Conservation (phyloP, 2,113 vertebrate genomes). For the Elachura formosa region DNA sequence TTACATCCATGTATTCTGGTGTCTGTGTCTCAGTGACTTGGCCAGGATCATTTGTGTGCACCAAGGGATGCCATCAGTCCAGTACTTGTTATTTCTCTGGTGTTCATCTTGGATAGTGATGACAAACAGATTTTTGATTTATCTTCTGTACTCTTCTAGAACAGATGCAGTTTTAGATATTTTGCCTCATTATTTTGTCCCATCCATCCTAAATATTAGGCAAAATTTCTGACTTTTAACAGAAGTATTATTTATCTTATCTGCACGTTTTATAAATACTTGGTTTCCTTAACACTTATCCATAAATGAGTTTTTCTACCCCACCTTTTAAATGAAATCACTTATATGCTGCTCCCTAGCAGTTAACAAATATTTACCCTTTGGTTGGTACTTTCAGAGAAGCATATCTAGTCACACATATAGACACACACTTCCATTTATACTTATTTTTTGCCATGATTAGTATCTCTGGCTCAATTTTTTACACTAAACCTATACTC, state of each 20-base stretch:
- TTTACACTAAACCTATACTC: background rate
- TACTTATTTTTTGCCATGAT: background rate
- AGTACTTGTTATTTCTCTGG: background rate
- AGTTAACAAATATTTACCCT: background rate
- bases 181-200: background rate
- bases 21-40: background rate
- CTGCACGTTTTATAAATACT: background rate
- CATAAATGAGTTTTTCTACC: background rate
- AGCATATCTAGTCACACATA: background rate
- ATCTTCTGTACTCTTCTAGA: background rate
- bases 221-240: background rate
- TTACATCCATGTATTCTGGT: background rate
- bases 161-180: background rate
- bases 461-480: background rate
- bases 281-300: background rate
- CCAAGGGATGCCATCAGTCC: rapidly evolving
- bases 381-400: background rate
- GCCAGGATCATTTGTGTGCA: background rate
- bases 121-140: background rate
- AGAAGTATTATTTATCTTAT: background rate
- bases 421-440: background rate
- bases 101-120: background rate
- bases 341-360: background rate
- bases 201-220: background rate
- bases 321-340: background rate